Evolutionary conservation across 2,888 invertebrate species (phyloP), one percentile per base, ranked within the genome.

Genomic region (Drosophila longiperda): DNA sequence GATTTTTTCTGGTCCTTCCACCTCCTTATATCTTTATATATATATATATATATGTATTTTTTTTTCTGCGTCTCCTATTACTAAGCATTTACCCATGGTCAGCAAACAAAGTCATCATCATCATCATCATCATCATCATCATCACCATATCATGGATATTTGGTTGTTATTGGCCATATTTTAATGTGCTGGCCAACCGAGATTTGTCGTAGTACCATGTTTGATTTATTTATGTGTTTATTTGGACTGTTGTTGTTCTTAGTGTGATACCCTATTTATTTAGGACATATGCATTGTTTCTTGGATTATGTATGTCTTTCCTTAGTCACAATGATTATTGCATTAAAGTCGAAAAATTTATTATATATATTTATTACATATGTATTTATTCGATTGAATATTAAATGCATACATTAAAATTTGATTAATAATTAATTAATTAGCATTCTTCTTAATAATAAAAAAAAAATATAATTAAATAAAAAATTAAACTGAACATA

Each of bases 211-310:
- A 79, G 87, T 81, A 87, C 82, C 82, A 85, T 79, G 77, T 88
- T 83, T 85, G 84, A 85, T 85, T 89, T 85, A 85, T 85, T 87
- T 85, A 87, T 85, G 86, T 85, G 84, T 85, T 85, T 89, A 89
- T 85, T 89, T 84, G 82, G 65, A 69, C 66, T 89, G 83, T 86
- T 89, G 59, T 80, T 71, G 50, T 59, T 75, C 50, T 52, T 67
- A 12, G 57, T 63, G 57, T 29, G 4, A 59, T 68, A 63, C 69
- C 45, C 75, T 57, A 11, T 12, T 2, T 42, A 34, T 4, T n/a
- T 12, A 15, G 34, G 26, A 23, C 29, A 33, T 33, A 9, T 15
- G 3, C 15, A 17, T n/a, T 23, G 6, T 2, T 3, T 26, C 23
- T 15, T 7, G 32, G 3, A 17, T 49, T 33, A 12, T n/a, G 60